Conservation (phyloP, 2,113 vertebrate species). For the Bufo bufo region DNA sequence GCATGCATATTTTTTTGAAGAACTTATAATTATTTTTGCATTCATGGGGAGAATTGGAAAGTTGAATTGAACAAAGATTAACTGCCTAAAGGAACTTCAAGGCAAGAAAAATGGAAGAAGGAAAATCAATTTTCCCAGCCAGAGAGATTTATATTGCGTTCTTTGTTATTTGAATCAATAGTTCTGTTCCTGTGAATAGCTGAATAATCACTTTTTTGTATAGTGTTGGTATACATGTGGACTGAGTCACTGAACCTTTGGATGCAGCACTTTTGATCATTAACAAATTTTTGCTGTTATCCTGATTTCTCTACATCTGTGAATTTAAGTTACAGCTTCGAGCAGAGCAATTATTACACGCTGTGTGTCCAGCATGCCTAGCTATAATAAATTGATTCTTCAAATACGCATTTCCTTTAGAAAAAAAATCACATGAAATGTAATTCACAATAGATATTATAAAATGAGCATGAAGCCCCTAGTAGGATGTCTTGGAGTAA, state of each 20-base stretch:
- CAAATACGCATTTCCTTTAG: constrained; percentile 61
- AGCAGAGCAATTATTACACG: constrained; percentile 62
- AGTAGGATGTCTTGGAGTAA: constrained; percentile 37
- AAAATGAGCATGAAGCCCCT: constrained; percentile 39
- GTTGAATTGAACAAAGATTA: constrained; percentile 55
- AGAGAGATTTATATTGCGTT: constrained; percentile 63
- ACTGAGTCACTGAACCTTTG: constrained; percentile 71
- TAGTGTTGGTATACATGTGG: constrained; percentile 69
- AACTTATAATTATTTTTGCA: constrained; percentile 46
- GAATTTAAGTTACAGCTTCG: constrained; percentile 61
- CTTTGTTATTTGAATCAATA: constrained; percentile 84
- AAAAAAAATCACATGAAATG: constrained; percentile 44
- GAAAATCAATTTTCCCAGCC: constrained; percentile 77
- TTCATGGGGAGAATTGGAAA: constrained; percentile 50
- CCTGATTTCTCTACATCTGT: constrained; percentile 60
- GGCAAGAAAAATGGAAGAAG: constrained; percentile 59
- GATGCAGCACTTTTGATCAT: constrained; percentile 64
- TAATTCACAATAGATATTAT: constrained; percentile 14
- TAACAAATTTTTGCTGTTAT: constrained; percentile 65
- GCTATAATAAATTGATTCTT: constrained; percentile 62
- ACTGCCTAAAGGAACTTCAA: constrained; percentile 53
- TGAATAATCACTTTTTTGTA: constrained; percentile 82
- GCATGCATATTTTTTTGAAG: constrained; percentile 31
- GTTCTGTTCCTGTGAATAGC: constrained; percentile 75
- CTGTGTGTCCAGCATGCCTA: constrained; percentile 51